Conservation (phyloP, 2,797 vertebrate genomes). For the Phalanger gymnotis region DNA sequence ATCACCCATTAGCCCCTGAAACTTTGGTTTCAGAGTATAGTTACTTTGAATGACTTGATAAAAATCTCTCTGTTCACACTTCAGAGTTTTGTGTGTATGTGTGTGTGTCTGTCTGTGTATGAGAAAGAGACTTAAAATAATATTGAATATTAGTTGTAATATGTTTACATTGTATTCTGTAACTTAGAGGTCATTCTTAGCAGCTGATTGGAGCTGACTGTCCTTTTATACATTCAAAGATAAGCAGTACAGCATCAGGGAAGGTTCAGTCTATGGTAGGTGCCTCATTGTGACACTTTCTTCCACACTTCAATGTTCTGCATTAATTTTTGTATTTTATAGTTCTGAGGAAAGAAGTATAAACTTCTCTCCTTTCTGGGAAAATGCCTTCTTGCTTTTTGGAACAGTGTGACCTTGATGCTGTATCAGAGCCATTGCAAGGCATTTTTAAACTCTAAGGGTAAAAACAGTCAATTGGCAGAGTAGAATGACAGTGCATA, state of each 20-base stretch:
- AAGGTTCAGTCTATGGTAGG: not conserved
- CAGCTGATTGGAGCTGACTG: not conserved
- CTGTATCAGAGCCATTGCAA: not conserved
- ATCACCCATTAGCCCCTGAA: not conserved
- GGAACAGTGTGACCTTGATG: not conserved
- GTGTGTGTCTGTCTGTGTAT: not conserved
- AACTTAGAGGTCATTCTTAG: conserved; percentile 11
- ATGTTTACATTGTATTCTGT: not conserved
- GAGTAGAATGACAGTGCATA: not conserved
- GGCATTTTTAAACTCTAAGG: not conserved
- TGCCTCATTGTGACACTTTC: not conserved
- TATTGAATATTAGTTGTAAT: not conserved
- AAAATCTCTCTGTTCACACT: conserved; percentile 22
- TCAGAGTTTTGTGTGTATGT: not conserved
- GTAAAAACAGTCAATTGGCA: not conserved
- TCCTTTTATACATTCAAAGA: conserved; percentile 11
- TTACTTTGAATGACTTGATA: conserved; percentile 22
- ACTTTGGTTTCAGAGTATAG: conserved; percentile 11
- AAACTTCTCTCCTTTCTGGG: not conserved
- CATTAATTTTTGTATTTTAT: not conserved
- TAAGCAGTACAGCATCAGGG: not conserved
- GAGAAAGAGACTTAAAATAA: not conserved
- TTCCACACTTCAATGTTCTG: not conserved
- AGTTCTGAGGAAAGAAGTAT: not conserved
- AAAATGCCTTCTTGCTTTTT: not conserved